Conservation (phyloP, 2,797 vertebrate species). For the Hydrolagus colliei region DNA sequence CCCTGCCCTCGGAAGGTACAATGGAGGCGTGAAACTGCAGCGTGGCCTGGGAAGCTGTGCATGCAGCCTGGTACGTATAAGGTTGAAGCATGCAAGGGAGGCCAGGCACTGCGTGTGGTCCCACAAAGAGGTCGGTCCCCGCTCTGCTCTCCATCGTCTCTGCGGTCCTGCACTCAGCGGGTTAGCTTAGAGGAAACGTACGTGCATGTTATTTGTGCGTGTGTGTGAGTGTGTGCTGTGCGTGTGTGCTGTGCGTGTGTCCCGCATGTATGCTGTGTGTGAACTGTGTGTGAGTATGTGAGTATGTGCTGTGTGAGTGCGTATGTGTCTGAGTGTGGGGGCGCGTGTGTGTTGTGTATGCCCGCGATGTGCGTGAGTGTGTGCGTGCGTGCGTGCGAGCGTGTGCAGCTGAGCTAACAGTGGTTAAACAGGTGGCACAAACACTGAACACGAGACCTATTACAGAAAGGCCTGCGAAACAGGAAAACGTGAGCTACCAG, state of each 20-base stretch:
- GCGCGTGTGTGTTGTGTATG: no score
- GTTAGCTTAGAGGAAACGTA: no score
- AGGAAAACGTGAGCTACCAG: background rate
- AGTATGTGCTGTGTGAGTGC: no score
- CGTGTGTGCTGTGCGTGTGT: no score
- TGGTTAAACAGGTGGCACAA: background rate
- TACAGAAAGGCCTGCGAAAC: constrained; percentile 14
- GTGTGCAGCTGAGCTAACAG: background rate
- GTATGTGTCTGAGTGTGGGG: background rate
- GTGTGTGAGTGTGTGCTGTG: no score
- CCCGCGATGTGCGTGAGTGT: no score
- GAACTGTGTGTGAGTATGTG: no score
- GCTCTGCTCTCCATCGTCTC: no score
- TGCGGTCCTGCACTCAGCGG: no score
- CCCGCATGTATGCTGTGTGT: no score
- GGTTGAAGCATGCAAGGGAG: background rate
- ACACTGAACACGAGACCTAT: background rate
- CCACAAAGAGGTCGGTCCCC: background rate
- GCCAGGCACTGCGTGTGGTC: no score
- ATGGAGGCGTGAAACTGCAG: background rate
- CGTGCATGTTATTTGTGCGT: no score
- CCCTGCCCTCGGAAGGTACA: background rate
- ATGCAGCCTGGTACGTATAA: background rate
- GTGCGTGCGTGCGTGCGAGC: background rate
- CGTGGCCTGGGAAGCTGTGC: background rate